Conservation (phyloP, 2,888 invertebrate genomes). For the Rhingia rostrata region DNA sequence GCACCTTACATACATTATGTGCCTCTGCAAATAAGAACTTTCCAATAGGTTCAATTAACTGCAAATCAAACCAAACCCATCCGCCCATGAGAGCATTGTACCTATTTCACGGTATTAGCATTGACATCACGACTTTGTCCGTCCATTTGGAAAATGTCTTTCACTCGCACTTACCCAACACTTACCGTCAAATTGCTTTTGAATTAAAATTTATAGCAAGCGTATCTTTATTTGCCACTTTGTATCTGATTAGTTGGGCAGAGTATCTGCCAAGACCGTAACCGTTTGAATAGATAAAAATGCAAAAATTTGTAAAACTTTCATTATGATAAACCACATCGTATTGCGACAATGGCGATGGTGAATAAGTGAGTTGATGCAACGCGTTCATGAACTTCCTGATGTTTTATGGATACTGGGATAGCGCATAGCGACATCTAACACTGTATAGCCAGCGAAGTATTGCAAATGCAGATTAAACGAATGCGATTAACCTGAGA, state of each 20-base stretch:
- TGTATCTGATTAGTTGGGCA: constrained; percentile 12
- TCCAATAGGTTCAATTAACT: constrained; percentile 21
- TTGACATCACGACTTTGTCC: constrained; percentile 19
- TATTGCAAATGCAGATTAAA: constrained; percentile 31
- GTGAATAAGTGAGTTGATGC: constrained; percentile 36
- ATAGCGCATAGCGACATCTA: constrained; percentile 3
- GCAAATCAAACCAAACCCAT: constrained; percentile 3
- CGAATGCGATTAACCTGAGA: constrained; percentile 33
- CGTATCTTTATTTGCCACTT: neutral
- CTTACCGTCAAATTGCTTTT: constrained; percentile 25
- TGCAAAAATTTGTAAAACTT: constrained; percentile 42
- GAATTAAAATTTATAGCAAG: constrained; percentile 37
- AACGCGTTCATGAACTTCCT: constrained; percentile 40
- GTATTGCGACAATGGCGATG: neutral
- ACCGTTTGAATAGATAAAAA: constrained; percentile 21
- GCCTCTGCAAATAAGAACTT: constrained; percentile 33
- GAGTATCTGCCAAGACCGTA: constrained; percentile 7
- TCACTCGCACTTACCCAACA: neutral
- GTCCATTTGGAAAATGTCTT: constrained; percentile 22
- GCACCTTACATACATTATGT: neutral
- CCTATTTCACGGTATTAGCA: constrained; percentile 20
- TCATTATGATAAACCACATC: constrained; percentile 38
- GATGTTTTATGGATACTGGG: constrained; percentile 42
- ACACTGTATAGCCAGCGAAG: neutral
- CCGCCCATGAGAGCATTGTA: constrained; percentile 13